Evolutionary conservation across 2,797 vertebrate genomes (phyloP).

Genomic region (Peromyscus attwateri): DNA sequence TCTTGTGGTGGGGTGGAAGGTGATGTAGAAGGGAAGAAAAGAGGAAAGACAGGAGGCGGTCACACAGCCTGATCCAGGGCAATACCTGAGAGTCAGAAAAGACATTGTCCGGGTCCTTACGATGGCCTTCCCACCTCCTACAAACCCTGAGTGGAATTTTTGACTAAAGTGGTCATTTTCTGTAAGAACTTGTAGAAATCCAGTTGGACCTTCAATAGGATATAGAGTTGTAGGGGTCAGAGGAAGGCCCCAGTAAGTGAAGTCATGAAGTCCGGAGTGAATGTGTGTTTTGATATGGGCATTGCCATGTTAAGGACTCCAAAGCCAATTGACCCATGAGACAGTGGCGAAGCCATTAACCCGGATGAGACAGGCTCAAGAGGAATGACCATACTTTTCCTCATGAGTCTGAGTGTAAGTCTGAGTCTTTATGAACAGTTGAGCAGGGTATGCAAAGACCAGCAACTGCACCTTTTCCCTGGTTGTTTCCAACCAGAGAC

Average conservation of each 20-base stretch:
- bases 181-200: neutral
- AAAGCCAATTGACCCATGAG: neutral
- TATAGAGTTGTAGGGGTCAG: neutral
- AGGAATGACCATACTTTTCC: neutral
- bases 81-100: neutral
- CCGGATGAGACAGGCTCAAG: neutral
- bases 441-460: neutral
- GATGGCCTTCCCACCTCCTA: neutral
- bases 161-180: conserved; percentile 20
- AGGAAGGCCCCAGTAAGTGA: neutral
- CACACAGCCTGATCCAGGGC: neutral
- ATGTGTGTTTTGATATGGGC: neutral
- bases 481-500: neutral
- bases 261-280: neutral
- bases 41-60: neutral
- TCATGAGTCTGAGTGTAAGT: neutral
- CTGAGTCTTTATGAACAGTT: neutral
- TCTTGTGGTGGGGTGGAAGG: neutral
- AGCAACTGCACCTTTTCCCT: neutral
- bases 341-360: neutral
- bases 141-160: conserved; percentile 20
- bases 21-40: too few relatives aligned
- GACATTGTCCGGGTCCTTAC: neutral
- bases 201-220: neutral
- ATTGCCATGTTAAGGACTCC: neutral